Percentiles rank a stretch among this genome's conserved stretches.
These are phyloP conservation scores for Leontopithecus rosalia DNA, from an alignment of 2,797 vertebrate species.

Conservation along the genomic window DNA sequence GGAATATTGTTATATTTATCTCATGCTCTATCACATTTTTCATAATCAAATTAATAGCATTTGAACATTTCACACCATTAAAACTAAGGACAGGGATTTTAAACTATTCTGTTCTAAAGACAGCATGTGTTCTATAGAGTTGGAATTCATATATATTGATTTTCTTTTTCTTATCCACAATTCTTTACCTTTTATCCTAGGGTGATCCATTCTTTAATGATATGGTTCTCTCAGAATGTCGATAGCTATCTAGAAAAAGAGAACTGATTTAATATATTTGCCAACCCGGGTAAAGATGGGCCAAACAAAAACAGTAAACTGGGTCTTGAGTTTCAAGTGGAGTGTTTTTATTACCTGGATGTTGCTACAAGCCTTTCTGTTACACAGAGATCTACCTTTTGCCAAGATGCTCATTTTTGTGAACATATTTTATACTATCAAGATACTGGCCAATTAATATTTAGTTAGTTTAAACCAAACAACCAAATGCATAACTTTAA, in stretches of 20 bases:
- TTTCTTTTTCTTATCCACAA: slow-evolving; percentile 3
- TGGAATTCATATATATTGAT: neutral
- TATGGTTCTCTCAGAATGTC: neutral
- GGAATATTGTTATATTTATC: neutral
- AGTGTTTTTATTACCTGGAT: neutral
- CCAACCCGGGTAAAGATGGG: neutral
- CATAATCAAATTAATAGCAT: neutral
- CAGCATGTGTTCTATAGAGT: neutral
- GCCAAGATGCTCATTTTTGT: neutral
- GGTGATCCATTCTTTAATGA: neutral
- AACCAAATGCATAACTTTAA: neutral
- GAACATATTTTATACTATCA: neutral
- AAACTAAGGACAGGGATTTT: neutral
- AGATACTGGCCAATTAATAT: neutral
- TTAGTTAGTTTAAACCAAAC: slow-evolving; percentile 35
- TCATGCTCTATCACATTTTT: neutral
- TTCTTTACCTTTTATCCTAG: neutral
- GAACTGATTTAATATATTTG: neutral
- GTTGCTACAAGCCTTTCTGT: neutral
- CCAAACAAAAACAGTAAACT: neutral
- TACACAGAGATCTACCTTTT: neutral
- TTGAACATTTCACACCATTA: neutral
- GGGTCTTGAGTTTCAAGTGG: neutral
- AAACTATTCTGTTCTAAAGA: slow-evolving; percentile 8
- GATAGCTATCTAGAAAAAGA: neutral